A percentile compares a stretch with the other conserved stretches of the same genome.
These are phyloP conservation scores for Microtus ochrogaster DNA, from an alignment of 2,113 vertebrate species.

Conservation along the genomic window DNA sequence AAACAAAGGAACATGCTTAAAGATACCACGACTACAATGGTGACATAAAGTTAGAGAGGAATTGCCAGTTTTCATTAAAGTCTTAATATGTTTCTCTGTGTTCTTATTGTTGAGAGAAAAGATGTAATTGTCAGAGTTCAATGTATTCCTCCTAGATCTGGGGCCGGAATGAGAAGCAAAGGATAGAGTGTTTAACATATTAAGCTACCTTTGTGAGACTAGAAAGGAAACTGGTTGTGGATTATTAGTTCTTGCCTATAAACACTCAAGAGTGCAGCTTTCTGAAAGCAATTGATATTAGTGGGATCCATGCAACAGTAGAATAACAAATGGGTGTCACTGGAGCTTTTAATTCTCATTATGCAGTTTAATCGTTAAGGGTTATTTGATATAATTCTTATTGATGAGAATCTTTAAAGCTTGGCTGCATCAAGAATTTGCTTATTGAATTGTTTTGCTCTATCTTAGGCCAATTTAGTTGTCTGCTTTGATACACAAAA, in stretches of 20 bases:
- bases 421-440: conserved; percentile 44
- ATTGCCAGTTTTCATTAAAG: neutral
- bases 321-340: conserved; percentile 61
- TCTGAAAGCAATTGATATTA: conserved; percentile 62
- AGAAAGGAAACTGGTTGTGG: conserved; percentile 71
- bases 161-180: neutral
- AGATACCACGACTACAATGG: neutral
- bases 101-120: neutral
- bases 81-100: neutral
- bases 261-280: conserved; percentile 61
- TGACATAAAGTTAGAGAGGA: neutral
- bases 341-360: conserved; percentile 75
- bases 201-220: conserved; percentile 46
- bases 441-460: conserved; percentile 35
- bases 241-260: conserved; percentile 73
- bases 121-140: neutral
- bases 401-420: conserved; percentile 45
- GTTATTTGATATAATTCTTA: conserved; percentile 67
- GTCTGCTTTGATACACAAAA: neutral
- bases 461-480: conserved; percentile 45
- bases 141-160: neutral
- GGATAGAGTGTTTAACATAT: conserved; percentile 28
- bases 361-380: conserved; percentile 60
- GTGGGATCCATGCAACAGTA: conserved; percentile 56
- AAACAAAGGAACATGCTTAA: neutral